Percentiles rank a stretch among this genome's conserved stretches.
Conservation (phyloP, 2,888 invertebrate genomes). For the Neocrepidodera transversa region DNA sequence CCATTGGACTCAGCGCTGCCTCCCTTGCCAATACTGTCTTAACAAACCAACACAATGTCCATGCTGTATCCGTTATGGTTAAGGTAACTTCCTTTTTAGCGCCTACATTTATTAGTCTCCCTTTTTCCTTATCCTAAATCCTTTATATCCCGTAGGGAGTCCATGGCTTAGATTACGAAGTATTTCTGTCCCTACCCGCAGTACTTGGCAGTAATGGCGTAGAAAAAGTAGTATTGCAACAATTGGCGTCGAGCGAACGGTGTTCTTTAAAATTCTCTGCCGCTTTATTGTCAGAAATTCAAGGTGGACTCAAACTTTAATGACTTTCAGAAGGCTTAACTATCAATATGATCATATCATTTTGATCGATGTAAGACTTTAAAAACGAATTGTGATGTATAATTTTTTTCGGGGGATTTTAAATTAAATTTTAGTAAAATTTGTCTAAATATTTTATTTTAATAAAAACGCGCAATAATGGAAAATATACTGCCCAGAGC, state of each 20-base stretch:
- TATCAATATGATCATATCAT: not conserved
- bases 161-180: slow-evolving; percentile 41
- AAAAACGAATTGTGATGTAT: not conserved
- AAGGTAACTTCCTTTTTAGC: slow-evolving; percentile 64
- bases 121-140: not conserved
- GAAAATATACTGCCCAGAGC: too few relatives aligned
- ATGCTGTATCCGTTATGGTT: slow-evolving; percentile 80
- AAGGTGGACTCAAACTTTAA: slow-evolving; percentile 56
- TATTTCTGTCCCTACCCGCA: slow-evolving; percentile 45
- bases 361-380: not conserved
- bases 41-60: slow-evolving; percentile 76
- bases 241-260: slow-evolving; percentile 4
- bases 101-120: not conserved
- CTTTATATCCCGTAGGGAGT: slow-evolving; percentile 34
- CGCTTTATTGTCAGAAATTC: slow-evolving; percentile 69
- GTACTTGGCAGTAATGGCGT: not conserved
- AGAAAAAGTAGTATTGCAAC: slow-evolving; percentile 3
- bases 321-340: not conserved
- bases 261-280: slow-evolving; percentile 63
- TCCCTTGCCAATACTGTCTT: slow-evolving; percentile 74
- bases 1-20: slow-evolving; percentile 82
- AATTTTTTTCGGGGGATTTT: not conserved
- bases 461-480: too few relatives aligned
- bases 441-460: too few relatives aligned
- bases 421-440: not conserved